Evolutionary conservation across 2,113 vertebrate genomes (phyloP), one percentile per base, ranked within the genome.

Genomic region (Potamarius usumacintae): DNA sequence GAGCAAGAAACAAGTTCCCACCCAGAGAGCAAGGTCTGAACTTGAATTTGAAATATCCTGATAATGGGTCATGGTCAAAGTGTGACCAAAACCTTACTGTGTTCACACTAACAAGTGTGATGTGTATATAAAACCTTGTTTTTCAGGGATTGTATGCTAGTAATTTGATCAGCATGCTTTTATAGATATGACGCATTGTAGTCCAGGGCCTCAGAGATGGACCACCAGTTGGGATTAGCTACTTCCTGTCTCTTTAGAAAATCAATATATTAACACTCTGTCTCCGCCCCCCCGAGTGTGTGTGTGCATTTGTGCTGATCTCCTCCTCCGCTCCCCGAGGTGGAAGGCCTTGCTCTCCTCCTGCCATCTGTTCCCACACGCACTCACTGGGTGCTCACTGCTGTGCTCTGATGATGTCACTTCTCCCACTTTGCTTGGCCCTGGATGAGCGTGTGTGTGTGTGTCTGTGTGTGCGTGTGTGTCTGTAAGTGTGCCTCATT

Each of bases 331-430:
- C 69, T 76, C n/a, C 67, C 80, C 11, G 27, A 76, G 86, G 71
- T 83, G 81, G 76, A 83, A 77, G 86, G 81, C 81, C 86, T 71
- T 20, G 48, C 58, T 22, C 48, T 77, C 71, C 86, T 30, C 57
- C 58, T 30, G 71, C 86, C 86, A 87, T 87, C 86, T 87, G 86
- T 87, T 87, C 86, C 71, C 71, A 74, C 86, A 57, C 60, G 27
- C 50, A 27, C 52, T 63, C 85, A 69, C 83, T 50, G 55, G 84
- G 84, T 74, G 71, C 71, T 62, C 71, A 76, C 80, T 22, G n/a
- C 58, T 22, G 53, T 42, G 81, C 57, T 63, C 71, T 50, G 58
- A 60, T 82, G 86, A 87, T 87, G 80, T 87, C 86, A 87, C 55
- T 48, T 82, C 80, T 87, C 86, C 67, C 80, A 30, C 55, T 76